A percentile compares a stretch with the other conserved stretches of the same genome.
Evolutionary conservation across 1,140 invertebrate species (phyloP).

Genomic region (Diorhabda elongata): DNA sequence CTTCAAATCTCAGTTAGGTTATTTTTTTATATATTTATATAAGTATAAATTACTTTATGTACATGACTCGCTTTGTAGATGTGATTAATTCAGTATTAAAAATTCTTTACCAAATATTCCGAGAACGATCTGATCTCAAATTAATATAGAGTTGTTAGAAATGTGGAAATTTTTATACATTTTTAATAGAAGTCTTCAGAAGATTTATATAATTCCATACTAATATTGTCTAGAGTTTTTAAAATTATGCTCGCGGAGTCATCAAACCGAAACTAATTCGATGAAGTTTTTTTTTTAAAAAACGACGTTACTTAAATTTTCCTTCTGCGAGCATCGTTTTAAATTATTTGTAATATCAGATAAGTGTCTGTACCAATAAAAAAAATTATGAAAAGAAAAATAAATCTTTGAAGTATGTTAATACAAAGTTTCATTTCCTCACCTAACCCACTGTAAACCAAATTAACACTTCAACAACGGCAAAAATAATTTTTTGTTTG

Average conservation of each 20-base stretch:
- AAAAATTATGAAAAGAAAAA: not conserved
- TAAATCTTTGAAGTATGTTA: conserved; percentile 3
- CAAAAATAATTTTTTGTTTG: no score
- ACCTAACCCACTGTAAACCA: no score
- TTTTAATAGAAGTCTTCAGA: conserved; percentile 1
- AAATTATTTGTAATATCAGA: not conserved
- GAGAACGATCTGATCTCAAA: conserved; percentile 2
- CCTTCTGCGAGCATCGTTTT: not conserved
- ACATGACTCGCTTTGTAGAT: not conserved
- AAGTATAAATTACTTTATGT: not conserved
- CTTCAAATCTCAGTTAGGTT: not conserved
- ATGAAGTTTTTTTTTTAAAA: not conserved
- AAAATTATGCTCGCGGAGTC: not conserved
- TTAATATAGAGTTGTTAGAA: not conserved
- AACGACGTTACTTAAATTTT: not conserved
- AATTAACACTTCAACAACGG: no score
- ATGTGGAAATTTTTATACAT: conserved; percentile 3
- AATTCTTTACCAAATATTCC: not conserved
- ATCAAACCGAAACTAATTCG: no score
- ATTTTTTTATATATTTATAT: not conserved
- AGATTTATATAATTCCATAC: conserved; percentile 1
- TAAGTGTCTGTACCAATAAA: conserved; percentile 1
- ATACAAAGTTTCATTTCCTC: not conserved
- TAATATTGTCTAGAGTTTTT: not conserved
- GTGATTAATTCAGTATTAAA: conserved; percentile 1